Evolutionary conservation across 2,113 vertebrate genomes (phyloP).

Genomic region (Cephalopholis sonnerati): DNA sequence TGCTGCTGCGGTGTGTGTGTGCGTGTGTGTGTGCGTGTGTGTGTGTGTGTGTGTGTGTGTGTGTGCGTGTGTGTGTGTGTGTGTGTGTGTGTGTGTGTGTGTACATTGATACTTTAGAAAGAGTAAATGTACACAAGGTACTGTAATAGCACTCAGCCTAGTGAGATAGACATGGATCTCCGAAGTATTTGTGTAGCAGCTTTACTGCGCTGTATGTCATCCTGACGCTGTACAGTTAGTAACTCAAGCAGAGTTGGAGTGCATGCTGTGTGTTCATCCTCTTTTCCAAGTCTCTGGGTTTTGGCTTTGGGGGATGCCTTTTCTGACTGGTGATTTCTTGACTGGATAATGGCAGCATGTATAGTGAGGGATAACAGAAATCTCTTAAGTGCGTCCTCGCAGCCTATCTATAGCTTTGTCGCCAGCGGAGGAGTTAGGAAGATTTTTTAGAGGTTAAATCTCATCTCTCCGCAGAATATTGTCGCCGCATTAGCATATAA

Average conservation of each 20-base stretch:
- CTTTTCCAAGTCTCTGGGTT: constrained; percentile 33
- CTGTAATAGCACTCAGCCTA: not conserved
- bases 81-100: not conserved
- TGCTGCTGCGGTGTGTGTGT: not conserved
- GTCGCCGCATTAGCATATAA: constrained; percentile 83
- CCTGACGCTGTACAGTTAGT: constrained; percentile 2
- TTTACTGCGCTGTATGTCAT: constrained; percentile 11
- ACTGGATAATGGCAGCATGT: constrained; percentile 68
- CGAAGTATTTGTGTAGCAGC: constrained; percentile 24
- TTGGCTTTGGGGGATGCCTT: constrained; percentile 39
- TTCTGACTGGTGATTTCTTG: constrained; percentile 47
- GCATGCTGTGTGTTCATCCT: constrained; percentile 38
- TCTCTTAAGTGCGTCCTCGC: constrained; percentile 68
- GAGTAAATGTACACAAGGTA: constrained; percentile 12
- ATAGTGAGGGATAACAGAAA: constrained; percentile 60
- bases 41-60: not conserved
- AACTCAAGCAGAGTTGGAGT: constrained; percentile 9
- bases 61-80: too few species aligned
- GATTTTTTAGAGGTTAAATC: constrained; percentile 82
- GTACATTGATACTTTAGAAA: not conserved
- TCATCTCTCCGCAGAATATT: constrained; percentile 77
- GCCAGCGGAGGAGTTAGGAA: constrained; percentile 66
- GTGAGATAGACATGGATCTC: not conserved
- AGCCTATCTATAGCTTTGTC: constrained; percentile 59
- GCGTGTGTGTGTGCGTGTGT: too few species aligned